These are phyloP conservation scores for Lycodopsis pacificus DNA, from an alignment of 2,797 vertebrate species.

Conservation along the genomic window DNA sequence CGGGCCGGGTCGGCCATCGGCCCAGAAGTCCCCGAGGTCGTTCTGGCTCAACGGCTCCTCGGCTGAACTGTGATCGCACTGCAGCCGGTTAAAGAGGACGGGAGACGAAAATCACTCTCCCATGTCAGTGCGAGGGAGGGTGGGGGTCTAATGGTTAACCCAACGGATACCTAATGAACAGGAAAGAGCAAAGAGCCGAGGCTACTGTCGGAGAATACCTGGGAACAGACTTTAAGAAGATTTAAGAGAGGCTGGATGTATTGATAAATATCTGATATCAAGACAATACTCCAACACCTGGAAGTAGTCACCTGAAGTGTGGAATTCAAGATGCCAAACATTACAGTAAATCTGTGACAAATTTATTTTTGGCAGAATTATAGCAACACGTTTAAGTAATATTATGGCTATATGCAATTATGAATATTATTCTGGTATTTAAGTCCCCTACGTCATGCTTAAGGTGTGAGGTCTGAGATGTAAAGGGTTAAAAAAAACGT, in stretches of 20 bases:
- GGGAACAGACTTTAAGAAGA: not conserved
- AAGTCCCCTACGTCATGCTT: not conserved
- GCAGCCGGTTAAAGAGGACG: constrained; percentile 2
- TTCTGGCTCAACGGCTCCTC: constrained; percentile 34
- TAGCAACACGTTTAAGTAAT: not conserved
- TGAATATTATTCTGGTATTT: not conserved
- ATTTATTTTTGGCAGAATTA: not conserved
- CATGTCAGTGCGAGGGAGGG: not conserved
- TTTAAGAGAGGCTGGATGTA: not conserved
- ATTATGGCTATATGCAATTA: not conserved
- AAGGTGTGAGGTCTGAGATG: not conserved
- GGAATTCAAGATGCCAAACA: not conserved
- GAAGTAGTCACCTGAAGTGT: not conserved
- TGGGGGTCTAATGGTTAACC: constrained; percentile 59
- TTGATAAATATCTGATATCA: not conserved
- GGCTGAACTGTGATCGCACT: constrained; percentile 10
- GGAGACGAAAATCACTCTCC: constrained; percentile 17
- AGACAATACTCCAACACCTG: not conserved
- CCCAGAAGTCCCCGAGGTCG: constrained; percentile 37
- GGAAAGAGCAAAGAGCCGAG: constrained; percentile 32
- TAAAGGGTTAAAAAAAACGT: not conserved
- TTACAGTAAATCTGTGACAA: not conserved
- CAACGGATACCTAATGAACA: constrained; percentile 41
- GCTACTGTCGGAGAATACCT: constrained; percentile 30
- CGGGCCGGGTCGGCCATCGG: constrained; percentile 3